A percentile compares a stretch with the other conserved stretches of the same genome.
Conservation (phyloP, 2,797 vertebrate genomes). For the Protonibea diacanthus region DNA sequence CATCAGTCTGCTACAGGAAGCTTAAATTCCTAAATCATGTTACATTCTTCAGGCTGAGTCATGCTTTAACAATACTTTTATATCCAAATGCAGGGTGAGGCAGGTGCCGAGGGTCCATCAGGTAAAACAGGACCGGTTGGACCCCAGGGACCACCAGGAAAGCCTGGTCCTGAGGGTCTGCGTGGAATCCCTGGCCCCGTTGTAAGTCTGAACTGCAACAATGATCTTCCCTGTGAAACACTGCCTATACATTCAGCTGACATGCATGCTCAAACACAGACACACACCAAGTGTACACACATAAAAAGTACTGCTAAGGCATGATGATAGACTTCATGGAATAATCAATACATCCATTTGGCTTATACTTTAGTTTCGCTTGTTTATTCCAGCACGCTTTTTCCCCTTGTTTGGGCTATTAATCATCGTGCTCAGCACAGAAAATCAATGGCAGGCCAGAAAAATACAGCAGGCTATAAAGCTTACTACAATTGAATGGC, state of each 20-base stretch:
- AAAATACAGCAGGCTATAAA: conserved; percentile 77
- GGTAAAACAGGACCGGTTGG: conserved; percentile 99
- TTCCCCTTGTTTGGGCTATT: conserved; percentile 71
- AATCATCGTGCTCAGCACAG: conserved; percentile 73
- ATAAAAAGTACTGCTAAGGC: conserved; percentile 42
- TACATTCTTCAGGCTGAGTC: neutral
- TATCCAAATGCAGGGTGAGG: conserved; percentile 89
- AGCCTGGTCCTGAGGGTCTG: conserved; percentile 96
- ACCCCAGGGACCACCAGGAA: conserved; percentile 95
- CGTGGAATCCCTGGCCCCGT: conserved; percentile 97
- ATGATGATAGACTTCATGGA: conserved; percentile 76
- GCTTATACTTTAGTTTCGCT: conserved; percentile 70
- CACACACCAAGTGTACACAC: conserved; percentile 35
- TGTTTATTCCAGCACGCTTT: conserved; percentile 79
- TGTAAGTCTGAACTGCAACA: conserved; percentile 82
- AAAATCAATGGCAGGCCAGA: conserved; percentile 77
- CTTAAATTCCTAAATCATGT: neutral
- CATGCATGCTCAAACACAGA: conserved; percentile 23
- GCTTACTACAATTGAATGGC: conserved; percentile 70
- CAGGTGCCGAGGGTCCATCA: conserved; percentile 92
- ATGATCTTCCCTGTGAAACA: neutral
- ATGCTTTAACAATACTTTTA: neutral
- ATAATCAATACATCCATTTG: conserved; percentile 80
- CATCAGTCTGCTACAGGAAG: too few species aligned
- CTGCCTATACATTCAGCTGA: conserved; percentile 3